These are phyloP conservation scores for Argynnis bischoffii DNA, from an alignment of 2,888 invertebrate genomes.

Conservation along the genomic window DNA sequence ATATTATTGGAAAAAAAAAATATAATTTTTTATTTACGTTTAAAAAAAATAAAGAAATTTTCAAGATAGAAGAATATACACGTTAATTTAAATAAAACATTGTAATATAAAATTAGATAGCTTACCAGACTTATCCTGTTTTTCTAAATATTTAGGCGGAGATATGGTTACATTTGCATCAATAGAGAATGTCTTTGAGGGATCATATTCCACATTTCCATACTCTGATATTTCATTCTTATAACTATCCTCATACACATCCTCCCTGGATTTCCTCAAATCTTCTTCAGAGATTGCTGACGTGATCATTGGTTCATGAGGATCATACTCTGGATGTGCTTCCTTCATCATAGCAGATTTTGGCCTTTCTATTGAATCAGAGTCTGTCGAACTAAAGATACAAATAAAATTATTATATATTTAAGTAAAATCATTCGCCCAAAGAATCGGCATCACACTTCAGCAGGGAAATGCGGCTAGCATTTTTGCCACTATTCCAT, in stretches of 20 bases:
- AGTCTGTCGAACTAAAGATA: slow-evolving; percentile 67
- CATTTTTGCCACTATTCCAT: too few relatives aligned
- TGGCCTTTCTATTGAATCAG: slow-evolving; percentile 73
- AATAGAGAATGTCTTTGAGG: slow-evolving; percentile 60
- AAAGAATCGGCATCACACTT: too few relatives aligned
- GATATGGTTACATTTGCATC: slow-evolving; percentile 55
- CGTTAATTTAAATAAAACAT: not conserved
- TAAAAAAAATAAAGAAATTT: too few relatives aligned
- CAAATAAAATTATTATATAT: not conserved
- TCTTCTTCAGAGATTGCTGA: slow-evolving; percentile 78
- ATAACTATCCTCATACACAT: slow-evolving; percentile 66
- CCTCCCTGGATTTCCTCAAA: slow-evolving; percentile 69
- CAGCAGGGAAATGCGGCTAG: too few relatives aligned
- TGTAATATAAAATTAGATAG: slow-evolving; percentile 3
- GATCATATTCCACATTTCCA: slow-evolving; percentile 57
- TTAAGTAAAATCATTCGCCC: not conserved
- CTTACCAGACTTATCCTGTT: slow-evolving; percentile 66
- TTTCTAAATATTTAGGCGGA: slow-evolving; percentile 50
- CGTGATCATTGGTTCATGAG: slow-evolving; percentile 78
- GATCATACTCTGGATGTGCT: slow-evolving; percentile 74
- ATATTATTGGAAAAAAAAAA: not conserved
- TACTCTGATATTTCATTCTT: slow-evolving; percentile 61
- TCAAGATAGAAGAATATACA: too few relatives aligned
- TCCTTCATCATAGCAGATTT: slow-evolving; percentile 76
- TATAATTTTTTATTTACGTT: not conserved